Percentiles rank a stretch among this genome's conserved stretches.
phyloP scores from a whole-genome alignment of 2,888 invertebrate species.

The Cataglyphis rosenhaueri region DNA sequence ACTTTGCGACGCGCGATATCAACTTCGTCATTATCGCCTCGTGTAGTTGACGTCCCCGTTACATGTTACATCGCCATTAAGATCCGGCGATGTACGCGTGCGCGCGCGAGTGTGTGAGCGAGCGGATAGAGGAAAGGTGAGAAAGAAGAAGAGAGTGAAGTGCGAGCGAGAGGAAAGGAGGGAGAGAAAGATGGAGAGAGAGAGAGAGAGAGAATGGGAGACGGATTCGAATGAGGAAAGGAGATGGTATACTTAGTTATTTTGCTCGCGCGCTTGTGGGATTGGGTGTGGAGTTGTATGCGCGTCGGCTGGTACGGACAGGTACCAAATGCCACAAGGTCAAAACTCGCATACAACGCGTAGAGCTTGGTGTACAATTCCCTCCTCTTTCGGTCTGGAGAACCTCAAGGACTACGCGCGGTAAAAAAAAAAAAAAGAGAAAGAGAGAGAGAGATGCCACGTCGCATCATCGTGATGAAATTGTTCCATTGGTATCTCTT shows the following conservation, averaged over 20 bases:
- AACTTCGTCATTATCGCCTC: slow-evolving; percentile 24
- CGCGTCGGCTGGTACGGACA: slow-evolving; percentile 83
- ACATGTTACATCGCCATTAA: slow-evolving; percentile 44
- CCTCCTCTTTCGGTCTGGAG: slow-evolving; percentile 35
- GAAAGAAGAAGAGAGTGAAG: slow-evolving; percentile 7
- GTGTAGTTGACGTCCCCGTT: slow-evolving; percentile 39
- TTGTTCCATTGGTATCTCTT: slow-evolving; percentile 13
- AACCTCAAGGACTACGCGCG: slow-evolving; percentile 37
- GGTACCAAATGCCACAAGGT: slow-evolving; percentile 85
- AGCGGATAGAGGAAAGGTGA: slow-evolving; percentile 37
- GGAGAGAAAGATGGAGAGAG: background rate
- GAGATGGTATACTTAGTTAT: slow-evolving; percentile 75
- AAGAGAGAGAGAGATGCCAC: background rate
- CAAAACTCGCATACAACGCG: slow-evolving; percentile 74
- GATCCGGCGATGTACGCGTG: slow-evolving; percentile 15
- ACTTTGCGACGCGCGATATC: slow-evolving; percentile 16
- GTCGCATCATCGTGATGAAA: slow-evolving; percentile 27
- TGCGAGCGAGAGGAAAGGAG: background rate
- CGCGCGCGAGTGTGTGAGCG: slow-evolving; percentile 29
- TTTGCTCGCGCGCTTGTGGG: slow-evolving; percentile 64
- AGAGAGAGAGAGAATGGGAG: background rate
- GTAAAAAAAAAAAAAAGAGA: background rate
- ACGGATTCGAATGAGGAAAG: slow-evolving; percentile 46
- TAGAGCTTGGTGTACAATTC: slow-evolving; percentile 28
- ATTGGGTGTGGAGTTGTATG: slow-evolving; percentile 66